These are phyloP conservation scores for Panthera leo DNA, from an alignment of 2,113 vertebrate species.

Conservation along the genomic window DNA sequence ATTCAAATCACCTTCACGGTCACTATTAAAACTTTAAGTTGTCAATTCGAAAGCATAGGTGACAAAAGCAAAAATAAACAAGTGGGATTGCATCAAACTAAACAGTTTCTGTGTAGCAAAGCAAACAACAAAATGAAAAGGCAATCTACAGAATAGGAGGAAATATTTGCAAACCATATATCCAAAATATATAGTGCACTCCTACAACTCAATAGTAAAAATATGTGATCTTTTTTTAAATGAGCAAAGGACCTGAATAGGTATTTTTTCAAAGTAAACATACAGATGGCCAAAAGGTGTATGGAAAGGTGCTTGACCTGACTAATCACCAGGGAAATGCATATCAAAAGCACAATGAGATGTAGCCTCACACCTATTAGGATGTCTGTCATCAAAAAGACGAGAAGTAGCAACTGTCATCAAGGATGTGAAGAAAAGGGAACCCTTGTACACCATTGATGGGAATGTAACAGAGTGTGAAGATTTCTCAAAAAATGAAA, in stretches of 20 bases:
- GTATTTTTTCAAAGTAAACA: not conserved
- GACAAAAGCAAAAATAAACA: not conserved
- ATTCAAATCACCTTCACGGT: constrained; percentile 62
- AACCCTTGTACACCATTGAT: not conserved
- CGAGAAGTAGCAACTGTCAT: too few relatives aligned
- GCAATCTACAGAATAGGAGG: not conserved
- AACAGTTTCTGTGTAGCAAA: not conserved
- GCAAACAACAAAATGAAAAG: not conserved
- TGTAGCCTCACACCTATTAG: not conserved
- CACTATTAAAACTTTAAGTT: not conserved
- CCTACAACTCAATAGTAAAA: not conserved
- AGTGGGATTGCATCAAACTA: not conserved
- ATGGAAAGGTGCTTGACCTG: not conserved
- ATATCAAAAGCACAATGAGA: not conserved
- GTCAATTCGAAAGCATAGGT: not conserved
- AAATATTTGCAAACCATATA: not conserved
- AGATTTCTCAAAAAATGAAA: not conserved
- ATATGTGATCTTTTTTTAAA: not conserved
- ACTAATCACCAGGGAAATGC: not conserved
- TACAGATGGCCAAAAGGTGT: not conserved
- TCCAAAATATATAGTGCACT: not conserved
- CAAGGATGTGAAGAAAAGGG: not conserved
- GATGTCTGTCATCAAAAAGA: not conserved
- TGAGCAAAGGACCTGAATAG: not conserved
- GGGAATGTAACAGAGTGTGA: not conserved